Percentiles rank a stretch among this genome's conserved stretches.
These are phyloP conservation scores for Dicycla oo DNA, from an alignment of 2,888 invertebrate genomes.

Conservation along the genomic window DNA sequence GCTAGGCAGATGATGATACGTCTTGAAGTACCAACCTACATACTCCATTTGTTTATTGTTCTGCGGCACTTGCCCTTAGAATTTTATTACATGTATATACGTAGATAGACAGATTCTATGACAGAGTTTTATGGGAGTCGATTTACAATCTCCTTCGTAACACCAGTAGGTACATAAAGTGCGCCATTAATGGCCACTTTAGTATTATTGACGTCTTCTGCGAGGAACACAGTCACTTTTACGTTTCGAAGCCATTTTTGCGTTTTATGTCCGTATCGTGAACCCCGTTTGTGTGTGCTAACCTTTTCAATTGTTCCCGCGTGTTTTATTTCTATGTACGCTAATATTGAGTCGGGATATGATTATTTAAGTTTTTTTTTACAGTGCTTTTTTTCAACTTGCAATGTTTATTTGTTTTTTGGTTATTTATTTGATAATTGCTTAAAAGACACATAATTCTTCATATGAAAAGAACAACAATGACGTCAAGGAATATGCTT, in stretches of 20 bases:
- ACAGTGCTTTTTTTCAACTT: no score
- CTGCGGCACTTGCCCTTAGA: slow-evolving; percentile 24
- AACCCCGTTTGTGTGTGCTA: slow-evolving; percentile 53
- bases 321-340: slow-evolving; percentile 32
- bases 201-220: slow-evolving; percentile 79
- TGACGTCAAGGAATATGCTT: not conserved
- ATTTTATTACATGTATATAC: slow-evolving; percentile 56
- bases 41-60: slow-evolving; percentile 36
- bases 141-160: slow-evolving; percentile 81
- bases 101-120: slow-evolving; percentile 57
- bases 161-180: slow-evolving; percentile 65
- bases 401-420: no score
- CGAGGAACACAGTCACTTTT: slow-evolving; percentile 75
- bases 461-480: not conserved
- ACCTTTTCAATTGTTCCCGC: slow-evolving; percentile 46
- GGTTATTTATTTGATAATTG: not conserved
- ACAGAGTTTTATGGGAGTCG: slow-evolving; percentile 74
- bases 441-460: not conserved
- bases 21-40: slow-evolving; percentile 20
- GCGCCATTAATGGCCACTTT: slow-evolving; percentile 76
- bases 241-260: slow-evolving; percentile 70
- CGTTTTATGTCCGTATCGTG: slow-evolving; percentile 72
- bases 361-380: slow-evolving; percentile 6
- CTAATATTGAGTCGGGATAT: slow-evolving; percentile 7
- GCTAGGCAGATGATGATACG: no score